A percentile compares a stretch with the other conserved stretches of the same genome.
Conservation (phyloP, 1,140 invertebrate species). For the Asobara japonica region DNA sequence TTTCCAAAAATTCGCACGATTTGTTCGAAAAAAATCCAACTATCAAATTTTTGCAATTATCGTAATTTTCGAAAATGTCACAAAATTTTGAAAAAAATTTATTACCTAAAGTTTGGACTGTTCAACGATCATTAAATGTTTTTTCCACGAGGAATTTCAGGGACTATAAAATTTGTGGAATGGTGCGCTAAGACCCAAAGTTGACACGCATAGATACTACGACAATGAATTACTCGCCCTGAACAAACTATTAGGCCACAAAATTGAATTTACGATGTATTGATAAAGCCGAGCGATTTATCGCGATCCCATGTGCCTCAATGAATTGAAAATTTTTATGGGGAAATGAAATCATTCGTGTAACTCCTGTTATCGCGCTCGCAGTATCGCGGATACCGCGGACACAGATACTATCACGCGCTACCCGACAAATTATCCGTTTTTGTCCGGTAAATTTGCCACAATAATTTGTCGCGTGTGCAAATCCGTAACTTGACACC, state of each 20-base stretch:
- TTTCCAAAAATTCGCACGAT: not conserved
- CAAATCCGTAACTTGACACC: not conserved
- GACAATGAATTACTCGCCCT: not conserved
- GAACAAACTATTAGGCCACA: not conserved
- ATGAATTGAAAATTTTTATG: not conserved
- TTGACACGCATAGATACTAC: not conserved
- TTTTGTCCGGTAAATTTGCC: not conserved
- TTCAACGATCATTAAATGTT: not conserved
- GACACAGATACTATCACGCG: not conserved
- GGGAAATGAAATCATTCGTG: not conserved
- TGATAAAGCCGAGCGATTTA: not conserved
- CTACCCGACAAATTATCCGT: not conserved
- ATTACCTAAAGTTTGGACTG: not conserved
- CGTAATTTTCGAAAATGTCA: not conserved
- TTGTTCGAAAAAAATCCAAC: not conserved
- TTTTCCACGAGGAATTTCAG: not conserved
- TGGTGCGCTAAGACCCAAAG: not conserved
- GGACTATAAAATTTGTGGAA: not conserved
- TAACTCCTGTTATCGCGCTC: not conserved
- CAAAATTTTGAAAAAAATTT: not conserved
- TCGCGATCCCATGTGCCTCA: not conserved
- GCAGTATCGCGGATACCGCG: not conserved
- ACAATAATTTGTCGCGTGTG: not conserved
- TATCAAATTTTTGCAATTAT: not conserved
- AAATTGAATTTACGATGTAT: not conserved